phyloP scores from a whole-genome alignment of 1,140 invertebrate species.

The Tetramorium simillimum region DNA sequence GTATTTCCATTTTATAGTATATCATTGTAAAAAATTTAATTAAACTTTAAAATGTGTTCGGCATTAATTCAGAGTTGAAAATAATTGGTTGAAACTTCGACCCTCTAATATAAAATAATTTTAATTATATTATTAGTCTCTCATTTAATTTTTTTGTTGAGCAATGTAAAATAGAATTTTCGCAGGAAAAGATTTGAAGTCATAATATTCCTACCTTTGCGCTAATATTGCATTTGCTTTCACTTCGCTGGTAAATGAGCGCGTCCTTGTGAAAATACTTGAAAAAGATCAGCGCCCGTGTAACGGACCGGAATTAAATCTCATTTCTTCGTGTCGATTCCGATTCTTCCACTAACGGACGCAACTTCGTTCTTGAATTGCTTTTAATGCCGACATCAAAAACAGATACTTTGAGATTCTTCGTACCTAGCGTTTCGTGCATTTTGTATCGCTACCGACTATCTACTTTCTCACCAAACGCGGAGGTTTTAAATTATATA shows the following conservation, averaged over 20 bases:
- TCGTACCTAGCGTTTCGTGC: not conserved
- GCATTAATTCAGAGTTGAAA: not conserved
- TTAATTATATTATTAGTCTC: not conserved
- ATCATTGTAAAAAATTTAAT: not conserved
- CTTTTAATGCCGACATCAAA: conserved; percentile 15
- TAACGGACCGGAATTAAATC: conserved; percentile 44
- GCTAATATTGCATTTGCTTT: conserved; percentile 27
- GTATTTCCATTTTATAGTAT: not conserved
- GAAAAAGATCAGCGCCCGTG: conserved; percentile 33
- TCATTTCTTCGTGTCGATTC: conserved; percentile 15
- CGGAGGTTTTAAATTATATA: not conserved
- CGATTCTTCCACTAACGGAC: conserved; percentile 16
- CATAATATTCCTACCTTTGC: not conserved
- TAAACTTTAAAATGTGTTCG: not conserved
- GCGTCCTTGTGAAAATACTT: conserved; percentile 13
- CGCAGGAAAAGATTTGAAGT: not conserved
- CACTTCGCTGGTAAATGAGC: conserved; percentile 5
- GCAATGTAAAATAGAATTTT: not conserved
- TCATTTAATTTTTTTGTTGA: conserved; percentile 2
- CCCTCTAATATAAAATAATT: conserved; percentile 7
- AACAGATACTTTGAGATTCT: conserved; percentile 6
- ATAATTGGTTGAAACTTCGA: not conserved
- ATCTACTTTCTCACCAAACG: not conserved
- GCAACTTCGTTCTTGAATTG: conserved; percentile 9
- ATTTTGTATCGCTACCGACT: not conserved